phyloP scores from a whole-genome alignment of 30 jellyfish, hydroid and myxozoan species.

The Clytia hemisphaerica region DNA sequence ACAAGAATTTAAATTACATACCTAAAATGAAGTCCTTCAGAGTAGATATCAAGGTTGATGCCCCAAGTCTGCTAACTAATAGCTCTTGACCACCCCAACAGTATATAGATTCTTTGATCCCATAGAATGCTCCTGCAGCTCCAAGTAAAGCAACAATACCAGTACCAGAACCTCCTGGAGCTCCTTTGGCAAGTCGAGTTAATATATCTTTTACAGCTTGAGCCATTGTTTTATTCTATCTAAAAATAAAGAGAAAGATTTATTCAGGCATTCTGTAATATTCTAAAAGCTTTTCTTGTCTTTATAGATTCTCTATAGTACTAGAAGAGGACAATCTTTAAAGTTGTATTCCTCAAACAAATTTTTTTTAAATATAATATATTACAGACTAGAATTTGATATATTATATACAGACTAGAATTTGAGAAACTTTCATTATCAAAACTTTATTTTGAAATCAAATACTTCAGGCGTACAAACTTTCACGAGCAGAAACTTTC shows the following conservation, averaged over 20 bases:
- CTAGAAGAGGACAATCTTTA: too few species aligned
- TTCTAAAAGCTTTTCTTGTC: too few species aligned
- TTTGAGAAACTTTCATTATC: too few species aligned
- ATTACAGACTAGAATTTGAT: too few species aligned
- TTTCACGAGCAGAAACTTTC: too few species aligned
- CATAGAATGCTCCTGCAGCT: conserved; percentile 76
- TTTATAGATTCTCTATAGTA: too few species aligned
- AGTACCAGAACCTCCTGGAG: conserved; percentile 78
- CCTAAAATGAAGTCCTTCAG: conserved; percentile 97
- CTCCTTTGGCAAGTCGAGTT: conserved; percentile 73
- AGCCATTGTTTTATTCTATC: conserved; percentile 55
- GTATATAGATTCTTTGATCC: conserved; percentile 70
- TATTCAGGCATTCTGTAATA: too few species aligned
- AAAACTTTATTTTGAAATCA: too few species aligned
- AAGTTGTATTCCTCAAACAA: too few species aligned
- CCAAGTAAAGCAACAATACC: conserved; percentile 76
- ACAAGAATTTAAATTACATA: conserved; percentile 9
- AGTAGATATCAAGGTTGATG: conserved; percentile 69
- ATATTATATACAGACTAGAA: too few species aligned
- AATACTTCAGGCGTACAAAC: too few species aligned
- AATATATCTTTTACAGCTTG: conserved; percentile 65
- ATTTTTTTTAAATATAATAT: too few species aligned
- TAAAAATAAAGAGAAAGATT: neutral
- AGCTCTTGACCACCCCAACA: conserved; percentile 99
- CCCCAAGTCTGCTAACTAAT: conserved; percentile 97